A percentile compares a stretch with the other conserved stretches of the same genome.
Conservation (phyloP, 2,113 vertebrate species). For the Stegastes partitus region DNA sequence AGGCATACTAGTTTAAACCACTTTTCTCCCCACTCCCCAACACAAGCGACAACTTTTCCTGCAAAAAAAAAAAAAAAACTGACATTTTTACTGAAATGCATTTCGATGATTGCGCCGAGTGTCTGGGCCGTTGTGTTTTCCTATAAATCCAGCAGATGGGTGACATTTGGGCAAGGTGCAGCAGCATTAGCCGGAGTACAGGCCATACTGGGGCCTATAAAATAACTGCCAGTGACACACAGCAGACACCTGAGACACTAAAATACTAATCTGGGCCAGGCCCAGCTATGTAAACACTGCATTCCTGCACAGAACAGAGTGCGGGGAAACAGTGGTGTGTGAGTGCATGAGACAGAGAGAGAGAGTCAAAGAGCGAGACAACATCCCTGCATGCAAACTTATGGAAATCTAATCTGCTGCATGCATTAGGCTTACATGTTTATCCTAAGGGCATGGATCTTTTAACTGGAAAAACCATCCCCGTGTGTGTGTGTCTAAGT, state of each 20-base stretch:
- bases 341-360: not conserved
- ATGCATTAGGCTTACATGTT: slow-evolving; percentile 16
- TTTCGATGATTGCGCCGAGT: not conserved
- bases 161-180: slow-evolving; percentile 7
- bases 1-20: not conserved
- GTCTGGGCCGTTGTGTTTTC: not conserved
- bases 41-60: not conserved
- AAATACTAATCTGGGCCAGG: slow-evolving; percentile 55
- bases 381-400: not conserved
- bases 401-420: not conserved
- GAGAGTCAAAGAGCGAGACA: not conserved
- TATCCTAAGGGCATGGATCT: not conserved
- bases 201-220: slow-evolving; percentile 19
- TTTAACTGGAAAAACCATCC: not conserved
- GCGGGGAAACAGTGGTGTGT: slow-evolving; percentile 6
- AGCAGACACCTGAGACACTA: slow-evolving; percentile 74
- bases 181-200: not conserved
- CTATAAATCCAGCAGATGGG: slow-evolving; percentile 11
- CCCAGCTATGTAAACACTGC: slow-evolving; percentile 78
- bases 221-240: slow-evolving; percentile 67
- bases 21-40: no score
- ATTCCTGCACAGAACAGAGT: slow-evolving; percentile 66
- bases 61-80: not conserved
- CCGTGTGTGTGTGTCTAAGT: not conserved
- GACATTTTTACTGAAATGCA: not conserved